Percentiles rank a stretch among this genome's conserved stretches.
Conservation (phyloP, 2,888 invertebrate genomes). For the Leucoptera coffeella region DNA sequence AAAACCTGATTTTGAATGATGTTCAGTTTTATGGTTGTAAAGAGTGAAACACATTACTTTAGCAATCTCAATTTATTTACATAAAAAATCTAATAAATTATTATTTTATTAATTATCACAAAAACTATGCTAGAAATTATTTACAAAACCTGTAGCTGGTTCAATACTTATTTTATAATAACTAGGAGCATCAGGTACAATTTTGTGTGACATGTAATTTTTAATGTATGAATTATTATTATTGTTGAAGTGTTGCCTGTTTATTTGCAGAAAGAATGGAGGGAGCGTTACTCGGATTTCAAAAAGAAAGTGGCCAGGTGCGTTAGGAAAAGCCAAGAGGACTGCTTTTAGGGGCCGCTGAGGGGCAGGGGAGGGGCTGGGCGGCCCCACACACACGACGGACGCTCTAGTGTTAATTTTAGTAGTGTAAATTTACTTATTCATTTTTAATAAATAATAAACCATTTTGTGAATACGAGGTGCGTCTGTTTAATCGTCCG, state of each 20-base stretch:
- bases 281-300: constrained; percentile 94
- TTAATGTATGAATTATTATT: not conserved
- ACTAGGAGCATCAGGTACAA: too few relatives aligned
- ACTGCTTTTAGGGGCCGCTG: constrained; percentile 76
- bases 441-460: too few relatives aligned
- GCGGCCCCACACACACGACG: too few relatives aligned
- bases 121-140: constrained; percentile 7
- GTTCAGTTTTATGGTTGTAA: too few relatives aligned
- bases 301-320: constrained; percentile 96
- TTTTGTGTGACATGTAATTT: too few relatives aligned
- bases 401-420: constrained; percentile 26
- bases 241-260: constrained; percentile 19
- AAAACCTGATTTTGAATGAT: too few relatives aligned
- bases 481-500: too few relatives aligned
- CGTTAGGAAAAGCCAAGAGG: constrained; percentile 98
- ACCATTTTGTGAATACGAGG: too few relatives aligned
- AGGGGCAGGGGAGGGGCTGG: constrained; percentile 22
- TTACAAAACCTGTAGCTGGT: not conserved
- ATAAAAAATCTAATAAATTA: too few relatives aligned
- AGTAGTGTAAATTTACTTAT: constrained; percentile 26
- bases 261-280: constrained; percentile 90
- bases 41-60: too few relatives aligned
- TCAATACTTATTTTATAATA: too few relatives aligned
- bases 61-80: too few relatives aligned
- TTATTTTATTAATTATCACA: constrained; percentile 1